Conservation (phyloP, 2,888 invertebrate genomes). For the Camponotus fellah region DNA sequence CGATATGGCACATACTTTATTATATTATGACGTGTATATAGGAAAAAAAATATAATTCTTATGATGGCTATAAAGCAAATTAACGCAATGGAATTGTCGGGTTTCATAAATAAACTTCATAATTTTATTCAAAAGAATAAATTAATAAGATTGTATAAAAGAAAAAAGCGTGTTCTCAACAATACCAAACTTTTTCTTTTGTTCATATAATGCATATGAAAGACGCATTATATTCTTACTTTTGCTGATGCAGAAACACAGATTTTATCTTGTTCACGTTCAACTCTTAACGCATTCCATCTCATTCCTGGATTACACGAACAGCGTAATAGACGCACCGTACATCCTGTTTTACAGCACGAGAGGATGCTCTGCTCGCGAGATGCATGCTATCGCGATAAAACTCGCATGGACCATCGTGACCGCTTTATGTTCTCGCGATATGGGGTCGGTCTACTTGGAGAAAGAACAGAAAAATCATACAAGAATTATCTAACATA, state of each 20-base stretch:
- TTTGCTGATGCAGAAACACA: slow-evolving; percentile 3
- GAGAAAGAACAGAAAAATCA: slow-evolving; percentile 52
- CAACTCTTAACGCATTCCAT: slow-evolving; percentile 39
- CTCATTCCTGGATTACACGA: slow-evolving; percentile 38
- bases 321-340: slow-evolving; percentile 43
- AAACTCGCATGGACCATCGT: slow-evolving; percentile 56
- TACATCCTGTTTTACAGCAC: slow-evolving; percentile 44
- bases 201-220: not conserved
- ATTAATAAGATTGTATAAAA: not conserved
- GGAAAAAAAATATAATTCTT: too few relatives aligned
- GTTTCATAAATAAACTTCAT: not conserved
- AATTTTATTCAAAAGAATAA: not conserved
- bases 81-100: too few relatives aligned
- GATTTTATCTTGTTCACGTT: slow-evolving; percentile 30
- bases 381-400: slow-evolving; percentile 49
- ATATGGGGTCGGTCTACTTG: slow-evolving; percentile 51
- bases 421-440: slow-evolving; percentile 48
- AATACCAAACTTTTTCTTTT: slow-evolving; percentile 32
- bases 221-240: not conserved
- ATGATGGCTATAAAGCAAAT: too few relatives aligned
- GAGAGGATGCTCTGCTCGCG: slow-evolving; percentile 30
- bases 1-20: too few relatives aligned
- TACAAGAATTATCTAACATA: slow-evolving; percentile 58
- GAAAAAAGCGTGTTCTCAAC: not conserved
- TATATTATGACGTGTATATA: too few relatives aligned